Percentiles rank a stretch among this genome's conserved stretches.
phyloP scores from a whole-genome alignment of 2,113 vertebrate species.

The Pholis gunnellus region DNA sequence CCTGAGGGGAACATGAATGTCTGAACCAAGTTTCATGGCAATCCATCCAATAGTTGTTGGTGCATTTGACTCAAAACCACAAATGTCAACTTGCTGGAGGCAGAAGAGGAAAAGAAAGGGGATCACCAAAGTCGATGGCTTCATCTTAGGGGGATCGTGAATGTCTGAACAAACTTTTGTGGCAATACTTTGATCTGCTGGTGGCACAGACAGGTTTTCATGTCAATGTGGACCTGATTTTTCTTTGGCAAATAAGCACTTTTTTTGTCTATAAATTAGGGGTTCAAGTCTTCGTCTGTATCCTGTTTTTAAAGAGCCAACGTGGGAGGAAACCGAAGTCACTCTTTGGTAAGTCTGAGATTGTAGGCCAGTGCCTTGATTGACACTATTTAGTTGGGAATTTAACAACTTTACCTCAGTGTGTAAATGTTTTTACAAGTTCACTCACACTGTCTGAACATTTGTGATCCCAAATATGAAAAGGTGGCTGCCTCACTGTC shows the following conservation, averaged over 20 bases:
- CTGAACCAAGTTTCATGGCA: neutral
- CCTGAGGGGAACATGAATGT: neutral
- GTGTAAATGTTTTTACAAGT: slow-evolving; percentile 74
- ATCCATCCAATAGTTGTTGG: neutral
- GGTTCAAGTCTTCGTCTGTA: neutral
- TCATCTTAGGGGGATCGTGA: neutral
- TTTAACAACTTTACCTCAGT: slow-evolving; percentile 62
- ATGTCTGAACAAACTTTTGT: neutral
- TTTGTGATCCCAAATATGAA: slow-evolving; percentile 64
- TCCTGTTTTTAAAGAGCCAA: slow-evolving; percentile 13
- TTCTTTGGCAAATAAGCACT: slow-evolving; percentile 5
- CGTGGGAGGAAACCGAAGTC: slow-evolving; percentile 39
- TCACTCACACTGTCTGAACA: slow-evolving; percentile 62
- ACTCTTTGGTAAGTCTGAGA: slow-evolving; percentile 18
- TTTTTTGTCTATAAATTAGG: neutral
- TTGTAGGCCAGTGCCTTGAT: slow-evolving; percentile 52
- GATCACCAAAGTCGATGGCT: neutral
- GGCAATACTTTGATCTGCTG: slow-evolving; percentile 1
- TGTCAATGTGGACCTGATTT: slow-evolving; percentile 20
- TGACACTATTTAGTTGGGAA: slow-evolving; percentile 60
- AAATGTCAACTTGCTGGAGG: neutral
- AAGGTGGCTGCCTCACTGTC: slow-evolving; percentile 36
- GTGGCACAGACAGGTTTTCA: slow-evolving; percentile 5
- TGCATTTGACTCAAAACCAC: neutral
- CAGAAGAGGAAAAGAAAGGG: neutral